Evolutionary conservation across 2,113 vertebrate species (phyloP).

Genomic region (Calidris pygmaea): DNA sequence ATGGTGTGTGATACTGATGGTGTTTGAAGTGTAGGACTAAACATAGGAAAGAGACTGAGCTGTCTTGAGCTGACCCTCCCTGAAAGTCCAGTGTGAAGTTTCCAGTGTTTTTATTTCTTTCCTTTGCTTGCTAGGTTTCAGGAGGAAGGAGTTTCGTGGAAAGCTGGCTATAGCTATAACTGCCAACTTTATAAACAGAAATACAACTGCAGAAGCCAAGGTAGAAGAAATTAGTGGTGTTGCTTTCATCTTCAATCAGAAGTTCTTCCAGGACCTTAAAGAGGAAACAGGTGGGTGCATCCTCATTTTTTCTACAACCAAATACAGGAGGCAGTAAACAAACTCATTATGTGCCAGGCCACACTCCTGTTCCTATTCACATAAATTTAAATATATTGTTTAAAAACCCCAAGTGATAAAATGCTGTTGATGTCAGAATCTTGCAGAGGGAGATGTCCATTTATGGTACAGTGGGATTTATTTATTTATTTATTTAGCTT

Average conservation of each 20-base stretch:
- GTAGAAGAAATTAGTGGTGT: constrained; percentile 98
- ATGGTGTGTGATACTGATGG: too few relatives aligned
- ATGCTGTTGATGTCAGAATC: background rate
- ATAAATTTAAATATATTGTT: background rate
- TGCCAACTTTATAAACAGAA: constrained; percentile 97
- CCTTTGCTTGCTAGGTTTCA: constrained; percentile 82
- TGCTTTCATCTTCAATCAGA: constrained; percentile 99
- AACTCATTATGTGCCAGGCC: background rate
- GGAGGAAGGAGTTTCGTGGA: constrained; percentile 94
- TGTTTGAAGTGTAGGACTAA: background rate
- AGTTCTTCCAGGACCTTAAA: constrained; percentile 96
- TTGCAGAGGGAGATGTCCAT: background rate
- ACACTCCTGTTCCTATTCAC: background rate
- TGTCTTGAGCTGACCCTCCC: background rate
- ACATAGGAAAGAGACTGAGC: background rate
- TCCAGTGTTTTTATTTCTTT: background rate
- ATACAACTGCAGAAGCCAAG: constrained; percentile 95
- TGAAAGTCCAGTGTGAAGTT: background rate
- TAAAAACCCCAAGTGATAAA: background rate
- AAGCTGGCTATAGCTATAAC: constrained; percentile 98
- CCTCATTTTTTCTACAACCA: background rate
- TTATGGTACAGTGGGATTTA: background rate
- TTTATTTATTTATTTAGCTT: background rate
- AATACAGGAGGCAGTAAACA: background rate
- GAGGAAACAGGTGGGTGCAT: constrained; percentile 88